Evolutionary conservation across 2,888 invertebrate species (phyloP).

Genomic region (Nephrotoma appendiculata): DNA sequence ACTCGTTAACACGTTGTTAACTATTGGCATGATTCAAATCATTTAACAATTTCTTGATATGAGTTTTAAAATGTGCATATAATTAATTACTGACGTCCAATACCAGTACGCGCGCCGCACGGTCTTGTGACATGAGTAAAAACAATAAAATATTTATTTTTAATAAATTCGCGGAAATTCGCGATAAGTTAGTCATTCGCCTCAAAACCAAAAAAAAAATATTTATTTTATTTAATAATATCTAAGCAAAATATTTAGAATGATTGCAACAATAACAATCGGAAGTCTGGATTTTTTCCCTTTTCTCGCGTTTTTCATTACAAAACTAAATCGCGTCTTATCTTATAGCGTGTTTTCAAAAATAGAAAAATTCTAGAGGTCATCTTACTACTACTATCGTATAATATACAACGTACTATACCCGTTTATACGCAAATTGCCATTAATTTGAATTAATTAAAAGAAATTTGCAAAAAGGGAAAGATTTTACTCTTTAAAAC

Average conservation of each 20-base stretch:
- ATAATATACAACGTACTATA: neutral
- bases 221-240: neutral
- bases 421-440: neutral
- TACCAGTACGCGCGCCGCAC: neutral
- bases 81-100: neutral
- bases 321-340: neutral
- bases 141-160: neutral
- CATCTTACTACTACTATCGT: neutral
- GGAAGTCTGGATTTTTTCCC: neutral
- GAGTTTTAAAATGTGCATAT: neutral
- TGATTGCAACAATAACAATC: neutral
- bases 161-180: neutral
- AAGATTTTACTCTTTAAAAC: neutral
- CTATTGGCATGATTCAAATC: neutral
- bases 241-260: neutral
- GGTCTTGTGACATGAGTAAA: neutral
- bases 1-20: neutral
- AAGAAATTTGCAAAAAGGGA: neutral
- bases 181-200: neutral
- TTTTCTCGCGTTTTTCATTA: neutral
- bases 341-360: neutral
- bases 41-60: neutral
- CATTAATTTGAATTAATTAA: neutral
- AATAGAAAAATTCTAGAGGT: neutral
- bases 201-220: neutral